Base-by-base conservation (phyloP, 2,797 vertebrate species). In the Melanotaenia pygmaea region DNA sequence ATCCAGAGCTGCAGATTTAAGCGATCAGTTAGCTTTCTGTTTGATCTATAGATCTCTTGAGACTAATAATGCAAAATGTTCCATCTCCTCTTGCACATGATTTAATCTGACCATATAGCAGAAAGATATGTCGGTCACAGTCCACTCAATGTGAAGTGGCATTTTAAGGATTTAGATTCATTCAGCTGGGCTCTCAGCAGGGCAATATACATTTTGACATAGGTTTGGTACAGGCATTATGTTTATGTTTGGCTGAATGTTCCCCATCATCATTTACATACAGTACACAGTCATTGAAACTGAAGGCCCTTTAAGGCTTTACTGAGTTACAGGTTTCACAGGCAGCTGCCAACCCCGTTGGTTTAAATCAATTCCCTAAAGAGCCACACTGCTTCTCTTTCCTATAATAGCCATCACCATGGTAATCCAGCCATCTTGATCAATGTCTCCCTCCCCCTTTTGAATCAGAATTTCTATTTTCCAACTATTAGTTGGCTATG, bases 291-390 rank as follows among this genome's bases (percentile, higher is more conserved):
- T 64, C 74, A 88, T 80, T 74, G 51, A 65, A 64, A 72, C 61
- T 67, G 74, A 79, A 45, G 50, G 68, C 35, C 76, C 74, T 72
- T 74, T 90, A 78, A 88, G 64, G 54, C 30, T 74, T 59, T 70
- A 71, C 56, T 89, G 77, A 86, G 65, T 76, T 83, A 81, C 86
- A 89, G 86, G 89, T 91, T 85, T 83, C 79, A 79, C 34, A 11
- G 45, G 64, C 78, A 77, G 59, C 69, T 80, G 78, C 67, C 70
- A 79, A 85, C 79, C 59, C 71, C 67, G 60, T 68, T 76, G 79
- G 69, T 86, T 84, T 64, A 80, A 76, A 74, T 76, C 58, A 64
- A 60, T 77, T 68, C 85, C 85, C 84, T n/a, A 65, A 73, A 87
- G 86, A 83, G 64, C 57, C 50, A 18, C 74, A 64, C 53, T 20